phyloP scores from a whole-genome alignment of 2,888 invertebrate species.

The Lepas anatifera region DNA sequence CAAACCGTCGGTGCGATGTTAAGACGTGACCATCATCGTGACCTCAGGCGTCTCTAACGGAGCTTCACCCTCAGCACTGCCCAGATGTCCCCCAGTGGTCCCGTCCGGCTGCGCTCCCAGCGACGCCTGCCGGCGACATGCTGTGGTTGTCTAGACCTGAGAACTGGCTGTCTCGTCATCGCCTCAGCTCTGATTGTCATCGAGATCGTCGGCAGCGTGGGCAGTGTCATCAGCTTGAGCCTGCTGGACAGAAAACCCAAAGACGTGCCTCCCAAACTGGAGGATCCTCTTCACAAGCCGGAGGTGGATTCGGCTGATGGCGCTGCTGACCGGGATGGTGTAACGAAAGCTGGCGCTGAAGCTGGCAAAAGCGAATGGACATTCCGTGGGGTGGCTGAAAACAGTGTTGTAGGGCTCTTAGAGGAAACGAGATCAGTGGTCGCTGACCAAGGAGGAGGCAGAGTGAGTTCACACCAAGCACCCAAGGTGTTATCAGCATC shows the following conservation, averaged over 20 bases:
- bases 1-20: no score
- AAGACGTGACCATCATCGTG: no score
- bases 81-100: no score
- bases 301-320: neutral
- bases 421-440: neutral
- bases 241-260: neutral
- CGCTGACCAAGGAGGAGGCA: no score
- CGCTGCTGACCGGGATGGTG: neutral
- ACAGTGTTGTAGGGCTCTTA: neutral
- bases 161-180: neutral
- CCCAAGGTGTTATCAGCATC: no score
- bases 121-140: neutral
- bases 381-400: neutral
- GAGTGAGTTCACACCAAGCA: no score
- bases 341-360: no score
- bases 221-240: neutral
- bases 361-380: neutral
- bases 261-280: neutral
- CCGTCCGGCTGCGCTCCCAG: no score
- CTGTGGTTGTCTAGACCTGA: constrained; percentile 7
- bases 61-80: no score
- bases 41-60: no score
- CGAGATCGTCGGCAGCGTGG: neutral
- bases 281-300: neutral
- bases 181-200: neutral